Conservation (phyloP, 2,113 vertebrate genomes). For the Grus americana region DNA sequence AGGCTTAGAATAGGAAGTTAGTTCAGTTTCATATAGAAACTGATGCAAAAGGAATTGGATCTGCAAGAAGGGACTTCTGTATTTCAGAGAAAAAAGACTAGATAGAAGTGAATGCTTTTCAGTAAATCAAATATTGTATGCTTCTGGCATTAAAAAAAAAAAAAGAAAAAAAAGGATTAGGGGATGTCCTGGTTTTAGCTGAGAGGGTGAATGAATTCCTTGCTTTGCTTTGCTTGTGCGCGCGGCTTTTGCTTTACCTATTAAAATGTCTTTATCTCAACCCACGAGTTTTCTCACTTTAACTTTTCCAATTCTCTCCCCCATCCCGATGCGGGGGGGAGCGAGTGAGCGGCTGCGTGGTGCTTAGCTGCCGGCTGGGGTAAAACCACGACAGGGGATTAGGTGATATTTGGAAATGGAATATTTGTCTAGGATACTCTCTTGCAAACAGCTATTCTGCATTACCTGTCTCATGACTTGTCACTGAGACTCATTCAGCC, state of each 20-base stretch:
- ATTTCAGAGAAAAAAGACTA: not conserved
- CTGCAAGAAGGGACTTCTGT: not conserved
- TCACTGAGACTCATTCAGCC: not conserved
- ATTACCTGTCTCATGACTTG: not conserved
- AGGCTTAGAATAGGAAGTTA: not conserved
- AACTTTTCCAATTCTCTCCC: no score
- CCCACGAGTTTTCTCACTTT: no score
- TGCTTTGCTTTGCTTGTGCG: no score
- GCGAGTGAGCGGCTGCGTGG: no score
- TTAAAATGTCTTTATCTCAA: no score
- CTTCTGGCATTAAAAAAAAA: not conserved
- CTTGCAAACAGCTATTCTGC: not conserved
- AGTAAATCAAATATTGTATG: not conserved
- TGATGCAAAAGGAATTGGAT: not conserved
- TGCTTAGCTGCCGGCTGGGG: no score
- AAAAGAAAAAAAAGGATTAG: no score
- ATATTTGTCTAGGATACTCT: not conserved
- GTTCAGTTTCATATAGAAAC: not conserved
- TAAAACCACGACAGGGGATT: not conserved
- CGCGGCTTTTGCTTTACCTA: no score
- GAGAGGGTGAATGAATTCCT: no score
- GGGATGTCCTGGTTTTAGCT: not conserved
- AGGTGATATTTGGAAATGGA: not conserved
- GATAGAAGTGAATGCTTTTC: not conserved
- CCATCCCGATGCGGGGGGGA: no score